These are phyloP conservation scores for Syngnathus floridae DNA, from an alignment of 2,113 vertebrate species.

Conservation along the genomic window DNA sequence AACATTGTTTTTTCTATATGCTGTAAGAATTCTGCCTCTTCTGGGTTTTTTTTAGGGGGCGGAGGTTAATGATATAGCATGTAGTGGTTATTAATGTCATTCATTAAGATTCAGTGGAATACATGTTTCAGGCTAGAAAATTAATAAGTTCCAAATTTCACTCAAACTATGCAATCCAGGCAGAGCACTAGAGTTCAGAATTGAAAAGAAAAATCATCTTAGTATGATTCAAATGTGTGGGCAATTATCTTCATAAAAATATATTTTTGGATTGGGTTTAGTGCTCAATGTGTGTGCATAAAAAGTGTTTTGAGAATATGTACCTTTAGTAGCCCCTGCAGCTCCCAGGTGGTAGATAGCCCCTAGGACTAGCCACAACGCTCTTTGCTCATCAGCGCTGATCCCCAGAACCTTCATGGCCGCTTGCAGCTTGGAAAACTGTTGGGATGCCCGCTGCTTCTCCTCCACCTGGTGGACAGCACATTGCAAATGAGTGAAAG, in stretches of 20 bases:
- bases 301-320: not conserved
- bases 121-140: not conserved
- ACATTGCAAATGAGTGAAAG: constrained; percentile 3
- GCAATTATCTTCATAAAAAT: not conserved
- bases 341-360: constrained; percentile 94
- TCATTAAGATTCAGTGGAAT: not conserved
- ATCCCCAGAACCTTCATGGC: constrained; percentile 94
- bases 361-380: constrained; percentile 79
- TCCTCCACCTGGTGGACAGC: constrained; percentile 76
- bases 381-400: constrained; percentile 83
- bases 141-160: not conserved
- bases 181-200: not conserved
- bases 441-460: constrained; percentile 87
- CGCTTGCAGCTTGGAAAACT: constrained; percentile 90
- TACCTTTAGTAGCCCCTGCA: constrained; percentile 93
- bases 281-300: not conserved
- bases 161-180: not conserved
- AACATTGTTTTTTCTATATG: not conserved
- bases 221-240: not conserved
- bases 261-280: not conserved
- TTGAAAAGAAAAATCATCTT: not conserved
- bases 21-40: not conserved
- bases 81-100: not conserved
- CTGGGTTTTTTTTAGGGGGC: not conserved
- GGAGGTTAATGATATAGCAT: not conserved